A percentile compares a stretch with the other conserved stretches of the same genome.
These are phyloP conservation scores for Rafetus swinhoei DNA, from an alignment of 2,113 vertebrate genomes.

Conservation along the genomic window DNA sequence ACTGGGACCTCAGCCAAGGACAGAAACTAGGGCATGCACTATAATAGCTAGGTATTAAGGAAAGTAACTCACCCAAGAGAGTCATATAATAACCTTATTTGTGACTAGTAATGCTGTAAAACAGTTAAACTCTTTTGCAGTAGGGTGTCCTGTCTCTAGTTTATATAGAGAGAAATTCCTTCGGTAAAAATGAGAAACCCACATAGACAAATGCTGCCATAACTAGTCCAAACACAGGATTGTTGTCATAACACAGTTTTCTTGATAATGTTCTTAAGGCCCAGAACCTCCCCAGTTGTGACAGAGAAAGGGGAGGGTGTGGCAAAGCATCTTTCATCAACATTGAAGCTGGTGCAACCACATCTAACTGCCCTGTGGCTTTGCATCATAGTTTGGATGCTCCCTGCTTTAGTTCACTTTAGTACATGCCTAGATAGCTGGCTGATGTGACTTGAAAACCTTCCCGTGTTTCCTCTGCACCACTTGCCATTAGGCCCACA, in stretches of 20 bases:
- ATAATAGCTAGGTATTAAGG: constrained; percentile 23
- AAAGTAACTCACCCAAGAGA: background rate
- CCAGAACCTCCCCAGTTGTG: background rate
- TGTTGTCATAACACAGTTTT: rapidly evolving
- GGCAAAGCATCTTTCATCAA: background rate
- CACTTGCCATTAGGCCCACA: background rate
- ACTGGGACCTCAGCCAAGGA: no score
- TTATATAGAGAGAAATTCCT: background rate
- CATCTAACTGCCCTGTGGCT: background rate
- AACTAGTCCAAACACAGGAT: background rate
- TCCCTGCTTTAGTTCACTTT: background rate
- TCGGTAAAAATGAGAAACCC: background rate
- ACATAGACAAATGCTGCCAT: background rate
- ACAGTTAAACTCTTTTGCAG: background rate
- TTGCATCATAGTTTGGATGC: background rate
- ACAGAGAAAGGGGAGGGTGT: background rate
- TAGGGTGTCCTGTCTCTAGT: background rate
- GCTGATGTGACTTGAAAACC: background rate
- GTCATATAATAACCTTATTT: background rate
- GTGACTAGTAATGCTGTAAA: background rate
- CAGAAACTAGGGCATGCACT: constrained; percentile 6
- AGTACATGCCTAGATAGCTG: background rate
- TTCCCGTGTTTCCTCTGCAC: background rate
- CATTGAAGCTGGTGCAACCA: background rate
- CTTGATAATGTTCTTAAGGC: background rate